Percentiles rank a stretch among this genome's conserved stretches.
phyloP scores from a whole-genome alignment of 1,140 invertebrate species.

The Drosophila lacertosa region DNA sequence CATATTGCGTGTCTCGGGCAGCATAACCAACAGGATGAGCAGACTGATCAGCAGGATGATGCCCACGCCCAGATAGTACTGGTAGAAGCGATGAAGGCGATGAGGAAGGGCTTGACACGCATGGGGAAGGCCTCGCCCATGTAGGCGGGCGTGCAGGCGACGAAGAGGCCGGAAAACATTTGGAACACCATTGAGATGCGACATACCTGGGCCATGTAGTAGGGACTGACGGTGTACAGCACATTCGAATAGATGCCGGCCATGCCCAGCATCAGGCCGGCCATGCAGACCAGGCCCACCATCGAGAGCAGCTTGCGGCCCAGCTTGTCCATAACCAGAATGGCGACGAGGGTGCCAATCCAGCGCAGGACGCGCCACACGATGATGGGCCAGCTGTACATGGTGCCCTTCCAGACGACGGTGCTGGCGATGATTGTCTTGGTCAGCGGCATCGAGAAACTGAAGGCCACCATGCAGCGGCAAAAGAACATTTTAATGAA shows the following conservation, averaged over 20 bases:
- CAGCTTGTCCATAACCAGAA: slow-evolving; percentile 48
- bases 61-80: too few species aligned
- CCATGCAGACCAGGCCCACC: slow-evolving; percentile 57
- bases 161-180: slow-evolving; percentile 64
- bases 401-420: background rate
- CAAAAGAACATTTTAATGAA: slow-evolving; percentile 57
- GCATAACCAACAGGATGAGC: slow-evolving; percentile 35
- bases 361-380: slow-evolving; percentile 48
- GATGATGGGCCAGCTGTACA: slow-evolving; percentile 49
- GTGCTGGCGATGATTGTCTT: slow-evolving; percentile 47
- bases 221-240: background rate
- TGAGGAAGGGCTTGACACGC: slow-evolving; percentile 51
- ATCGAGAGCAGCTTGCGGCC: slow-evolving; percentile 59
- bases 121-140: slow-evolving; percentile 73
- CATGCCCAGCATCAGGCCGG: slow-evolving; percentile 55
- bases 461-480: slow-evolving; percentile 66
- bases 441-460: slow-evolving; percentile 59
- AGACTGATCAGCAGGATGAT: slow-evolving; percentile 49
- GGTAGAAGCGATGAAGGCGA: slow-evolving; percentile 57
- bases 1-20: slow-evolving; percentile 63
- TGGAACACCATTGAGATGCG: slow-evolving; percentile 55
- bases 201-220: slow-evolving; percentile 50
- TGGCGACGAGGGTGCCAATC: slow-evolving; percentile 40
- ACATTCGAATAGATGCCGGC: slow-evolving; percentile 48
- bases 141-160: slow-evolving; percentile 55